Conservation (phyloP, 2,888 invertebrate species). For the Mythimna pallens region DNA sequence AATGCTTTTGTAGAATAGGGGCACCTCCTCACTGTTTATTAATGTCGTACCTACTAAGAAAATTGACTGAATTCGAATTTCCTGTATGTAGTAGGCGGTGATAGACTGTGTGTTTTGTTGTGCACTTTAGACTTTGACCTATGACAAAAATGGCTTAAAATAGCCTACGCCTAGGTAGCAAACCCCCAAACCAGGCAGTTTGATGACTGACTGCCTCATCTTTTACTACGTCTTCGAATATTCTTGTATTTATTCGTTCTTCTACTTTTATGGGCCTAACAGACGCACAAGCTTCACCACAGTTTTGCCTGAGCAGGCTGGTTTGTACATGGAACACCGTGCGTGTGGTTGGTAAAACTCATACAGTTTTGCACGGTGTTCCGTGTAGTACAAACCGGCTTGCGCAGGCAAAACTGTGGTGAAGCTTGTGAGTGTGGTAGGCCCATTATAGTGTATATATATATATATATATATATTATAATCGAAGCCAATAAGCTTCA, state of each 20-base stretch:
- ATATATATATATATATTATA: too few species aligned
- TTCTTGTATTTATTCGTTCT: too few species aligned
- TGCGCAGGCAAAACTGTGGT: too few species aligned
- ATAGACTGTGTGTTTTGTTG: not conserved
- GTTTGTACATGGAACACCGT: too few species aligned
- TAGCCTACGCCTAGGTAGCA: not conserved
- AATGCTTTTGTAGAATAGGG: constrained; percentile 1
- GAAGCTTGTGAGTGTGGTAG: too few species aligned
- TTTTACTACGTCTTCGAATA: not conserved
- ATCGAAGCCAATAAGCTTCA: too few species aligned
- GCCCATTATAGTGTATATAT: too few species aligned
- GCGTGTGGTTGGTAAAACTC: too few species aligned
- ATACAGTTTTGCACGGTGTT: too few species aligned
- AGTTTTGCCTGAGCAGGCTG: too few species aligned
- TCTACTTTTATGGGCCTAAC: not conserved
- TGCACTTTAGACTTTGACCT: not conserved
- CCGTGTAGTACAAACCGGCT: too few species aligned
- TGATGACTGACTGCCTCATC: not conserved
- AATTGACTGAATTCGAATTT: not conserved
- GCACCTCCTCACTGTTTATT: not conserved
- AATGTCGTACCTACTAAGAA: not conserved
- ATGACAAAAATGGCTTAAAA: not conserved
- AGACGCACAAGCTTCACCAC: too few species aligned
- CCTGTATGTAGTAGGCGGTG: not conserved
- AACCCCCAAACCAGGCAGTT: not conserved